Base-by-base conservation (phyloP, 1,140 invertebrate species). In the Caerostris darwini region DNA sequence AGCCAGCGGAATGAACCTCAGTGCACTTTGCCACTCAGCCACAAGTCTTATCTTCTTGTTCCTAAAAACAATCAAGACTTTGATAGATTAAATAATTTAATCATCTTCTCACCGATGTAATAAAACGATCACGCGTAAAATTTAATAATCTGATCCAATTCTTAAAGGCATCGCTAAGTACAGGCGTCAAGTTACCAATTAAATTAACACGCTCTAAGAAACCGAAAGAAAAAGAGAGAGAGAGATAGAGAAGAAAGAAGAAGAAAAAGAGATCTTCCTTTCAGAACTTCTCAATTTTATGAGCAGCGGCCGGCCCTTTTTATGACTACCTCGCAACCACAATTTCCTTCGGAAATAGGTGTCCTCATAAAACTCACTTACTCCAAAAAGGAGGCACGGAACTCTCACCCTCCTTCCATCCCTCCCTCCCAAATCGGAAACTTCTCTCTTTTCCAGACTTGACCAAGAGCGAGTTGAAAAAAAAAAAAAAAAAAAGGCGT, bases 321-420 rank as follows among this genome's bases (percentile, higher is more conserved):
- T 34, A 57, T 34, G 34, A 34, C 34, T 19, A 64, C 8, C 56
- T 19, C 10, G 10, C 5, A 10, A 17, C 12, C 58, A 87, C 59
- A 34, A 87, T 87, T 87, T 87, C 85, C 85, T 87, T 87, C 58
- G 85, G 85, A 87, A 87, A 87, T 87, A 87, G 85, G 57, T 87
- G 85, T 87, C 85, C 85, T 87, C 85, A 87, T 87, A 87, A 87
- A 87, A 87, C 53, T 87, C 85, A 50, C 34, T 4, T 50, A 77
- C 34, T 77, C 53, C 50, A 50, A 53, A 77, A 77, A 71, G 8
- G 14, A 8, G 10, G 53, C 34, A 34, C 34, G 34, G 34, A 34
- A 34, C 34, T 34, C 34, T 34, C 34, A 34, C 34, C 34, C 34
- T 34, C 34, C 34, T 34, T 34, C 34, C 34, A 34, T 34, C 34